Percentiles rank a stretch among this genome's conserved stretches.
Conservation (phyloP, 2,888 invertebrate genomes). For the Mimumesa dahlbomi region DNA sequence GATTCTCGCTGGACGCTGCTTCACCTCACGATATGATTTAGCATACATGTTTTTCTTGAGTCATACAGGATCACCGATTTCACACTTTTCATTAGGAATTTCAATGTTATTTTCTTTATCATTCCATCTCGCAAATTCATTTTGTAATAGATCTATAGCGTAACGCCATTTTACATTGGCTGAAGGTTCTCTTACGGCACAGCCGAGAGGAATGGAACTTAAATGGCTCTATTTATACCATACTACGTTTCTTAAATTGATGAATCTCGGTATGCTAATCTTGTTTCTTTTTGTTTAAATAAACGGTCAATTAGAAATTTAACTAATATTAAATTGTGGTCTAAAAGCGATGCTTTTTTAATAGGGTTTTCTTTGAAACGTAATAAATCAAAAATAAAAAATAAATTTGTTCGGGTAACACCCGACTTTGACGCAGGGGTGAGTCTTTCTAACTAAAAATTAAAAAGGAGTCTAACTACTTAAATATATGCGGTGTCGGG, state of each 20-base stretch:
- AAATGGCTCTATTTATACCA: conserved; percentile 3
- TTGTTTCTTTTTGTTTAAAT: too few relatives aligned
- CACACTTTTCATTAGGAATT: conserved; percentile 3
- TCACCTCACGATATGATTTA: conserved; percentile 42
- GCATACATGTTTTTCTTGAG: conserved; percentile 17
- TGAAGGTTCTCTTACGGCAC: conserved; percentile 19
- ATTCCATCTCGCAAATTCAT: background rate
- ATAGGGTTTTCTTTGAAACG: background rate
- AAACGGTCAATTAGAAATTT: too few relatives aligned
- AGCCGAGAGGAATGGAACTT: conserved; percentile 30
- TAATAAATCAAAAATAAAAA: conserved; percentile 16
- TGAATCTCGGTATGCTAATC: background rate
- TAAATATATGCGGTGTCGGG: conserved; percentile 29
- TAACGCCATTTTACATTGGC: conserved; percentile 15
- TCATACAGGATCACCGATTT: conserved; percentile 21
- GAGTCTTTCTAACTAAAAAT: conserved; percentile 38
- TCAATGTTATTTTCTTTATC: background rate
- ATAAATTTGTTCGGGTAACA: conserved; percentile 15
- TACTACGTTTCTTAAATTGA: background rate
- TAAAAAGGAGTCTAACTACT: conserved; percentile 32
- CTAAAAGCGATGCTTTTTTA: background rate
- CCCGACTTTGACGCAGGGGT: conserved; percentile 2
- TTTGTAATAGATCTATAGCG: background rate
- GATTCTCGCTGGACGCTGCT: conserved; percentile 33
- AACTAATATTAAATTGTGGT: too few relatives aligned